Conservation (phyloP, 2,888 invertebrate genomes). For the Drosophila kanekoi region DNA sequence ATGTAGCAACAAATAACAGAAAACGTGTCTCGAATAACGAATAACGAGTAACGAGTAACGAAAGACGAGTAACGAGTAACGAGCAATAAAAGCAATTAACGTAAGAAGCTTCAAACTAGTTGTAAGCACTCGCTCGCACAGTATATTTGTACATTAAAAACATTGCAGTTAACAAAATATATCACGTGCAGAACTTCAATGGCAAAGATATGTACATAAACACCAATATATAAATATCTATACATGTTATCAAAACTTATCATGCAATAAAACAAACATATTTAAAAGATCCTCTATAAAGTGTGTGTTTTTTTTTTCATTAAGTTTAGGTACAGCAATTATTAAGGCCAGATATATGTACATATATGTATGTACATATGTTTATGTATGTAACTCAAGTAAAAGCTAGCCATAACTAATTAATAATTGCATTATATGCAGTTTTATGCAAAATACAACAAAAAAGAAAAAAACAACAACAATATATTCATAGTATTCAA, state of each 20-base stretch:
- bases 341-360: background rate
- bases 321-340: background rate
- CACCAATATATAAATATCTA: background rate
- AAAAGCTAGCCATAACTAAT: background rate
- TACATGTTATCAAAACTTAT: background rate
- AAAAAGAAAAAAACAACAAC: background rate
- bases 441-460: background rate
- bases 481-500: background rate
- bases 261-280: background rate
- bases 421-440: background rate
- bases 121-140: background rate
- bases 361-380: no score
- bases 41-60: slow-evolving; percentile 5
- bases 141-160: background rate
- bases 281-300: background rate
- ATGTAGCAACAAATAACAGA: slow-evolving; percentile 14
- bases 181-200: background rate
- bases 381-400: background rate
- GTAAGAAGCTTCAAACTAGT: background rate
- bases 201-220: background rate
- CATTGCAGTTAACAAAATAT: background rate
- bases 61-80: background rate
- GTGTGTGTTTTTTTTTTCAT: background rate
- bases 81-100: background rate
- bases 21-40: slow-evolving; percentile 12